Base-by-base conservation (phyloP, 1,140 invertebrate genomes). In the Scaptodrosophila lebanonensis region DNA sequence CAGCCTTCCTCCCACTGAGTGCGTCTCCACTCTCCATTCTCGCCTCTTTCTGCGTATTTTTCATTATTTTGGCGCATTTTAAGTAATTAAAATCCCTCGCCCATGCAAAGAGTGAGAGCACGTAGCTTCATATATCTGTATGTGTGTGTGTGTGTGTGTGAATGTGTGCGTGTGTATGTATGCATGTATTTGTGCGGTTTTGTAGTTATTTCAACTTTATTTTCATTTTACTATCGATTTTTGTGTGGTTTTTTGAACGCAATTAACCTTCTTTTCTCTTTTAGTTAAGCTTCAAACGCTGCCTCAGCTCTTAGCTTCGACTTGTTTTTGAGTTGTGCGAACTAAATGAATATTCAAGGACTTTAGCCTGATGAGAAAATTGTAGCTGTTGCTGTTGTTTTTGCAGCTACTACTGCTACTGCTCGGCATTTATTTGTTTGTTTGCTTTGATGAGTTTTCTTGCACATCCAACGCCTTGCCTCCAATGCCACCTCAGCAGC, bases 31-130 rank as follows among this genome's bases (percentile, higher is more conserved):
- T 29, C n/a, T 17, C 18, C n/a, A 13, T 12, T 33, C 9, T 40
- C 9, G 15, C 40, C 13, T 13, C 20, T 57, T 44, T 40, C 32
- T 32, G 27, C 25, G 29, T 48, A 50, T 45, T 63, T 58, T 63
- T 47, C 39, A 63, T 45, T 44, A 45, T 48, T 48, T 63, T 49
- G 53, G 35, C 38, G 52, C 60, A 63, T 57, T 65, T 75, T 66
- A 69, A 69, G 72, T 75, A 75, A 75, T 75, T 69, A 61, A 69
- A 69, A 35, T 65, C 47, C 51, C 42, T 44, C 35, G 44, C 42
- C 62, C 42, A 48, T 54, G 27, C 29, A 39, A 52, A 60, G 65
- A 60, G 44, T 49, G 60, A 50, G 22, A 17, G 29, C 17, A 6
- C n/a, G 4, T 36, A 2, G 12, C 11, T 39, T n/a, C n/a, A 35